Conservation (phyloP, 2,113 vertebrate genomes). For the Sander vitreus region DNA sequence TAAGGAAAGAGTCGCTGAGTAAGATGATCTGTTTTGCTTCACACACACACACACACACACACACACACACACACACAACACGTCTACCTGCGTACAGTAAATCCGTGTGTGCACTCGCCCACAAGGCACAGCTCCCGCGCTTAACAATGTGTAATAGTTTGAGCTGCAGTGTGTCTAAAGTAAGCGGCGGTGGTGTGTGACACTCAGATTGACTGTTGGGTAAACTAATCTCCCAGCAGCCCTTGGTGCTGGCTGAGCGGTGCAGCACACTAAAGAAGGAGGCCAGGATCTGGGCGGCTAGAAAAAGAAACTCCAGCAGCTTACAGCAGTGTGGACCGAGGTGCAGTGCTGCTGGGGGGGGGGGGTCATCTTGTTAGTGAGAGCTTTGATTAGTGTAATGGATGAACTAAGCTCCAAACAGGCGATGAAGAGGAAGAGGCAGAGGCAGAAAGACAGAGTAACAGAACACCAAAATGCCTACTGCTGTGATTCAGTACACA, state of each 20-base stretch:
- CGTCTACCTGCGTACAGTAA: conserved; percentile 26
- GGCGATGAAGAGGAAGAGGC: conserved; percentile 27
- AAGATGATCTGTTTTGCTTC: conserved; percentile 43
- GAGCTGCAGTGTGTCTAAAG: conserved; percentile 55
- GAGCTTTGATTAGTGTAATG: conserved; percentile 67
- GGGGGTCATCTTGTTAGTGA: conserved; percentile 73
- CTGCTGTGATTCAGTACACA: conserved; percentile 3
- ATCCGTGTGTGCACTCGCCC: conserved; percentile 12
- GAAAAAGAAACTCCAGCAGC: conserved; percentile 81
- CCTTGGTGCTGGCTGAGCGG: conserved; percentile 37
- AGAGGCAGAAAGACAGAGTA: not conserved
- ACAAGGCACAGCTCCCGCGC: conserved; percentile 38
- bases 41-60: conserved; percentile 17
- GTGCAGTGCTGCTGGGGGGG: conserved; percentile 21
- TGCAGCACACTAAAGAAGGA: conserved; percentile 50
- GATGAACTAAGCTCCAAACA: conserved; percentile 58
- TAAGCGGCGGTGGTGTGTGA: conserved; percentile 59
- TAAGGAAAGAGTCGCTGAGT: conserved; percentile 28
- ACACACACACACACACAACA: conserved; percentile 14
- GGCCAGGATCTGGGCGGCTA: conserved; percentile 66
- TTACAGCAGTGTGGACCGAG: conserved; percentile 62
- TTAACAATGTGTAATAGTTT: conserved; percentile 67
- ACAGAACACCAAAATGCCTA: conserved; percentile 2
- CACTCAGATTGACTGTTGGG: conserved; percentile 53
- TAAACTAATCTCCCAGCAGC: conserved; percentile 77